Base-by-base conservation (phyloP, 2,113 vertebrate species). In the Strix aluco region DNA sequence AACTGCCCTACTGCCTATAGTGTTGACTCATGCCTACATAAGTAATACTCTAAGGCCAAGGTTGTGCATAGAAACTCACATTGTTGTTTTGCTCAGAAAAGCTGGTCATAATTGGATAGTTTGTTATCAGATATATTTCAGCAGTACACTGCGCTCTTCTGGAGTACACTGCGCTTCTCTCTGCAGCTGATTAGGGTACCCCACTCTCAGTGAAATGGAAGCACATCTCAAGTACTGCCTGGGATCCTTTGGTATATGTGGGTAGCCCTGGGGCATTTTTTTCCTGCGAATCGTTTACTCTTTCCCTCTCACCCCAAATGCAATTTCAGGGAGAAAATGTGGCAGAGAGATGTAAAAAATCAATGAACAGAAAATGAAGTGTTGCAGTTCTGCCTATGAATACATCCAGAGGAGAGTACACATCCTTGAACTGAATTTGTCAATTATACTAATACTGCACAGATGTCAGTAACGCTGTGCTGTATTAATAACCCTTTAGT, bases 261-360 rank as follows among this genome's bases (percentile, higher is more conserved):
- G 25, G 38, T 65, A 81, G 47, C 59, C 47, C n/a, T 52, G 29
- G 42, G 51, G 63, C 1, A 0, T 16, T 66, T 77, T 72, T 51
- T 78, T 38, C 49, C 49, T 88, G 42, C 52, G 54, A 54, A 23
- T 46, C 66, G 21, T 78, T 93, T 46, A 40, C 38, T 80, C 22
- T 40, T 58, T 72, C 30, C 52, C 26, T 47, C 42, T 88, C 72
- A 51, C 26, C 84, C 19, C 13, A 79, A 89, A 71, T 59, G n/a
- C 55, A 65, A 14, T 89, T 94, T 89, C n/a, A 51, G 54, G 49
- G 52, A 78, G 42, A 58, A 91, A 57, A 70, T 19, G n/a, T 77
- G 22, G 12, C 32, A 94, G 59, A 77, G 36, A 52, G 19, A 73
- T 42, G 62, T 83, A 74, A 80, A 80, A 94, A 93, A 80, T 88